Percentiles rank a stretch among this genome's conserved stretches.
phyloP scores from a whole-genome alignment of 2,113 vertebrate genomes.

The Gymnocephalus cernua region DNA sequence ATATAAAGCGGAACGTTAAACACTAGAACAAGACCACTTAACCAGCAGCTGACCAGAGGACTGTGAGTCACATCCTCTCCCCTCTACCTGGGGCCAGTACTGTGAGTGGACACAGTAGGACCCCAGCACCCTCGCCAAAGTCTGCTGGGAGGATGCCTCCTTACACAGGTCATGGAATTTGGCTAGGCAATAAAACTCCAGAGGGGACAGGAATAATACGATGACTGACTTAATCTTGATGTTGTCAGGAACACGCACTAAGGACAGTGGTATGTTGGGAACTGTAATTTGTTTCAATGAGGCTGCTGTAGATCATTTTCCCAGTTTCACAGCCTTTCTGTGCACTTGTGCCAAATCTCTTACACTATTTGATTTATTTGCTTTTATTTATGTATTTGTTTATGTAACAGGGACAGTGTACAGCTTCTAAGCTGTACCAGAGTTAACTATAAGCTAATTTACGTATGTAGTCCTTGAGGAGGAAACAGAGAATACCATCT shows the following conservation, averaged over 20 bases:
- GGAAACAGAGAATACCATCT: too few species aligned
- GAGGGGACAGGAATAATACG: slow-evolving; percentile 29
- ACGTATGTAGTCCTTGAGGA: too few species aligned
- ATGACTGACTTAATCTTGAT: slow-evolving; percentile 29
- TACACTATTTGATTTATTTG: slow-evolving; percentile 39
- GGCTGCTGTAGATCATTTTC: slow-evolving; percentile 30
- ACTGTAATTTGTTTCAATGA: slow-evolving; percentile 50
- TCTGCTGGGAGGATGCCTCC: slow-evolving; percentile 31
- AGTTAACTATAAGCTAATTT: too few species aligned
- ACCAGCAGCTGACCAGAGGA: slow-evolving; percentile 45
- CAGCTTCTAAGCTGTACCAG: too few species aligned
- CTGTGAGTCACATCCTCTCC: slow-evolving; percentile 43
- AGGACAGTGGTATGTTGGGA: slow-evolving; percentile 24
- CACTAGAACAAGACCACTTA: slow-evolving; percentile 27
- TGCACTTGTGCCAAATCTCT: slow-evolving; percentile 26
- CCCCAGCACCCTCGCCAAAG: background rate
- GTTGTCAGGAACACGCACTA: slow-evolving; percentile 38
- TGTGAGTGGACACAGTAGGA: slow-evolving; percentile 19
- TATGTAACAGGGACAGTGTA: too few species aligned
- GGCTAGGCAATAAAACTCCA: slow-evolving; percentile 38
- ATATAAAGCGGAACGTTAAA: slow-evolving; percentile 35
- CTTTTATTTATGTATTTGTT: slow-evolving; percentile 5
- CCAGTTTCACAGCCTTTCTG: slow-evolving; percentile 37
- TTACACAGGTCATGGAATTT: slow-evolving; percentile 31
- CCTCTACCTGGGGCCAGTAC: slow-evolving; percentile 15